Evolutionary conservation across 2,797 vertebrate species (phyloP), one percentile per base, ranked within the genome.

Genomic region (Alosa sapidissima): DNA sequence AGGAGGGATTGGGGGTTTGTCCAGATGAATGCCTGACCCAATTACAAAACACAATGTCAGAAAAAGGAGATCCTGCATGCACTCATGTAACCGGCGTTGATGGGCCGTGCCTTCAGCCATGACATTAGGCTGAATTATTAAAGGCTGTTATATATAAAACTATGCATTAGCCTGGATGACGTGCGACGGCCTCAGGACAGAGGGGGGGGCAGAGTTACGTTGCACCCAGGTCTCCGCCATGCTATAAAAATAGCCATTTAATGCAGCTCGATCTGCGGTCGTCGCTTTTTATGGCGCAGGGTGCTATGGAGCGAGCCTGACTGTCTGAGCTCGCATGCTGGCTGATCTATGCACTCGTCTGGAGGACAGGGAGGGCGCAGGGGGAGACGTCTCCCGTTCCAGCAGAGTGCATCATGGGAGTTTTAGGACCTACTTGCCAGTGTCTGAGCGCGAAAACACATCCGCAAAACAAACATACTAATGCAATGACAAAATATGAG

Each of bases 11-110:
- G 58, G 21, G 19, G 58, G 58, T 4, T n/a, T 21, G 0, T 90
- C 88, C 84, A 83, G 87, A 83, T 92, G 89, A 93, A 90, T 87
- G 89, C 82, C 84, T 85, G 89, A 90, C 89, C 89, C 88, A 89
- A 89, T 91, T 88, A 90, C 68, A 83, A 87, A 84, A 91, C 91
- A 91, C 65, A 85, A 89, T 87, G 81, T 78, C 36, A 7, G 41
- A 21, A 78, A 78, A 2, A 78, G 2, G 14, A 78, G 41, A 78
- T n/a, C 36, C 72, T 78, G 36, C 68, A 19, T 47, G 36, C 36
- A 47, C 72, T 47, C 36, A 78, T 47, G 36, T 19, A 36, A 45
- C 72, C 41, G 14, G 16, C 7, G 41, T 21, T 5, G 16, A 78
- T 47, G 11, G 2, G 62, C 36, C 36, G 16, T 6, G 72, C 72